Percentiles rank a stretch among this genome's conserved stretches.
Conservation (phyloP, 2,113 vertebrate genomes). For the Cheilinus undulatus region DNA sequence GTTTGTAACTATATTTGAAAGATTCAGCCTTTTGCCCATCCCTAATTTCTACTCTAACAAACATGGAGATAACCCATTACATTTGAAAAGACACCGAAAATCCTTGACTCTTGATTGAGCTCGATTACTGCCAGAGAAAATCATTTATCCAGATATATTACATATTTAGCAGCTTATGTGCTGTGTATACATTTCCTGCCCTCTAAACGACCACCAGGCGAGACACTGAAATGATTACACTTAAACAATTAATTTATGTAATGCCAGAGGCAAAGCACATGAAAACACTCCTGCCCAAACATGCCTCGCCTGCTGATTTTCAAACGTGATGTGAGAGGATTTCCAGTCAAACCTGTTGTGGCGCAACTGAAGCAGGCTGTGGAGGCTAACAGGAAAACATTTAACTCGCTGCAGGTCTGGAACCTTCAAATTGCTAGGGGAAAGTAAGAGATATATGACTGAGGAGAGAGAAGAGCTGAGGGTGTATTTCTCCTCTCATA, state of each 20-base stretch:
- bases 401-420: neutral
- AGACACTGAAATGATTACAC: conserved; percentile 44
- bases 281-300: conserved; percentile 60
- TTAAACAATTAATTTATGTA: conserved; percentile 64
- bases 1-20: too few relatives aligned
- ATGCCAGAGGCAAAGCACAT: conserved; percentile 29
- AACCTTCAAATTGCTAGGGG: too few relatives aligned
- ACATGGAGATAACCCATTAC: conserved; percentile 5
- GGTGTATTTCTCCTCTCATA: neutral
- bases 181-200: neutral
- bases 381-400: conserved; percentile 19
- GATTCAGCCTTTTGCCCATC: too few relatives aligned
- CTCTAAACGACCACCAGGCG: conserved; percentile 22
- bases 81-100: conserved; percentile 15
- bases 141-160: too few relatives aligned
- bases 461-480: neutral
- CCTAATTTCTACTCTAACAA: conserved; percentile 26
- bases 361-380: conserved; percentile 25
- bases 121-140: conserved; percentile 20
- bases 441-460: neutral
- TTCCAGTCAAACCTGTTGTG: conserved; percentile 75
- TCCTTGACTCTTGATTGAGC: conserved; percentile 10
- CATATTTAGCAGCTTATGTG: neutral
- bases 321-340: conserved; percentile 33
- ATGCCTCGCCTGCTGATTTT: conserved; percentile 42